Base-by-base conservation (phyloP, 2,113 vertebrate genomes). In the Ictalurus punctatus region DNA sequence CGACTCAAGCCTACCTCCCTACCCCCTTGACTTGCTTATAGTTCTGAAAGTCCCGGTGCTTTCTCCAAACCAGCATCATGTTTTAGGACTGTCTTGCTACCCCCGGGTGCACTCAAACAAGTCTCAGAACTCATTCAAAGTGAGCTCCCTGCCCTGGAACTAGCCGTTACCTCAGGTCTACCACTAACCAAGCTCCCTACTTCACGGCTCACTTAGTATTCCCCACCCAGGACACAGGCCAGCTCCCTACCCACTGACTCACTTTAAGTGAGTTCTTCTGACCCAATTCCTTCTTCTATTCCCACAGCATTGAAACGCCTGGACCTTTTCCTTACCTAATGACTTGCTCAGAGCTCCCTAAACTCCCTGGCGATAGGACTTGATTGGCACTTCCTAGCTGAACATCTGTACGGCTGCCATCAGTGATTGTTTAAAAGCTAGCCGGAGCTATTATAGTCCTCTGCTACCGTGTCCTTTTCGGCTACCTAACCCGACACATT, bases 361-460 rank as follows among this genome's bases (percentile, higher is more conserved):
- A 61, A 27, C 59, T 17, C 56, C 79, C 17, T 82, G 23, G 6
- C 58, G 3, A 19, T 19, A 80, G 13, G 4, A 80, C 30, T 81
- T 58, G 21, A 1, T 25, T 34, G 23, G 48, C 19, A 8, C 25
- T 30, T 78, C 23, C 30, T 25, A 63, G 79, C 23, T 34, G n/a
- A 54, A 80, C 48, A 59, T 76, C 71, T 74, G n/a, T 59, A 86
- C 10, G 30, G 54, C 69, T 86, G 52, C 8, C 30, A 61, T 58
- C 86, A 63, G 40, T 67, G 86, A 61, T 54, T 81, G 58, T 69
- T 56, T 58, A 40, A 73, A 88, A 83, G 48, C 71, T 73, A 87
- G 25, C 63, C 30, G 34, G 54, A 61, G 80, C 37, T 59, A 37
- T 74, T 83, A 71, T 83, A 44, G 34, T 56, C 21, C 74, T 19